Base-by-base conservation (phyloP, 2,888 invertebrate genomes). In the Noctua fimbriata region DNA sequence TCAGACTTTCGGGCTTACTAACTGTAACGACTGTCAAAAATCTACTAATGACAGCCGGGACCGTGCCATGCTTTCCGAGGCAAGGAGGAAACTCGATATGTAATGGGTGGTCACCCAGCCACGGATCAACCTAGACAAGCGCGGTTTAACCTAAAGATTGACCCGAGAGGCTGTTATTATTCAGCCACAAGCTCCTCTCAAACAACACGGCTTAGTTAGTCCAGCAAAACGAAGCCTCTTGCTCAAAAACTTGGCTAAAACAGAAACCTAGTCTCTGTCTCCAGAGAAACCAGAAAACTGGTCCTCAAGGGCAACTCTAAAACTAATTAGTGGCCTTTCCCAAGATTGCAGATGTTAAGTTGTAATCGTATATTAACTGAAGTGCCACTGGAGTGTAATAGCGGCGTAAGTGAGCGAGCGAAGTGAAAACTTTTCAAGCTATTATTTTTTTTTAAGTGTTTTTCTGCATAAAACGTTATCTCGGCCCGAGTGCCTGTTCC, bases 381-480 rank as follows among this genome's bases (percentile, higher is more conserved):
- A 88, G 81, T 79, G 73, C 70, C 77, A 85, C 82, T 89, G 80
- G 14, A 71, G 36, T 75, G 49, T 89, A 85, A 88, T 81, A 87
- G 82, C 66, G 73, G 55, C 79, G 67, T 87, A 82, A 80, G 78
- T 69, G 78, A 85, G 78, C 74, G 72, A 58, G 72, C 72, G 55
- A 60, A 85, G 78, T 66, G 76, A 60, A 81, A 88, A 87, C 79
- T 82, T 83, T 78, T 72, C 52, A 52, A 69, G 79, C 76, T 67
- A 71, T 84, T 71, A 75, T 81, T 87, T 73, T 87, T 88, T 82
- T 87, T 84, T 69, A 82, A 87, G 89, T 87, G 82, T 88, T 81
- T 86, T 77, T 82, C 73, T 71, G 82, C 77, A 85, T 82, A 76
- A 69, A 81, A 63, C 85, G 73, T 58, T 86, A 83, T 86, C 79